These are phyloP conservation scores for Drosophila kambysellisi DNA, from an alignment of 2,888 invertebrate genomes.

Conservation along the genomic window DNA sequence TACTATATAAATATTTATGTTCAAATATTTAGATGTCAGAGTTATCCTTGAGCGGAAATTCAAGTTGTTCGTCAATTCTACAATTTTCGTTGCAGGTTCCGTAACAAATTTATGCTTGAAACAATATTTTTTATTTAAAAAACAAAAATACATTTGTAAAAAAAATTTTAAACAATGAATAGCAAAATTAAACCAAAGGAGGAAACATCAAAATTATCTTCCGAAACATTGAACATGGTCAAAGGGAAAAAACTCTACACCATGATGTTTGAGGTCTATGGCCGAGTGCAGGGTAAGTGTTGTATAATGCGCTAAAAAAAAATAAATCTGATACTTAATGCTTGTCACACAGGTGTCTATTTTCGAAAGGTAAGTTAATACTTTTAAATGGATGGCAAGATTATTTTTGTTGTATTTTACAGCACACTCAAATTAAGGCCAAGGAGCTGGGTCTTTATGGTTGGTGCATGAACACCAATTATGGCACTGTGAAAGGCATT, in stretches of 20 bases:
- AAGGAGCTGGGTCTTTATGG: conserved; percentile 87
- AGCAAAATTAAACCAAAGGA: conserved; percentile 29
- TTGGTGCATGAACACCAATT: conserved; percentile 89
- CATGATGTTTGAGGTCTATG: conserved; percentile 58
- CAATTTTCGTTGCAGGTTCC: neutral
- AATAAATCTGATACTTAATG: neutral
- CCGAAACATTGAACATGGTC: neutral
- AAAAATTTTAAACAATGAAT: conserved; percentile 21
- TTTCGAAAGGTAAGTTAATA: conserved; percentile 71
- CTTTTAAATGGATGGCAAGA: neutral
- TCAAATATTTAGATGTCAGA: neutral
- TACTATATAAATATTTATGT: neutral
- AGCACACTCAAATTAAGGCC: conserved; percentile 88
- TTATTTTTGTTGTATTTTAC: neutral
- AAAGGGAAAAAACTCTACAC: conserved; percentile 30
- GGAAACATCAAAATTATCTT: neutral
- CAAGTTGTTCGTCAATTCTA: neutral
- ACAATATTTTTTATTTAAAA: conserved; percentile 7
- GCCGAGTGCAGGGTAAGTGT: conserved; percentile 60
- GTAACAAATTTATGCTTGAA: conserved; percentile 18
- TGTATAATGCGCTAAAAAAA: neutral
- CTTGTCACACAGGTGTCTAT: conserved; percentile 60
- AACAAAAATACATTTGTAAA: neutral
- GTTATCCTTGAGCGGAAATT: neutral
- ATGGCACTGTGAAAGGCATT: conserved; percentile 87